These are phyloP conservation scores for Paedocypris sp. DNA, from an alignment of 2,113 vertebrate genomes.

Conservation along the genomic window DNA sequence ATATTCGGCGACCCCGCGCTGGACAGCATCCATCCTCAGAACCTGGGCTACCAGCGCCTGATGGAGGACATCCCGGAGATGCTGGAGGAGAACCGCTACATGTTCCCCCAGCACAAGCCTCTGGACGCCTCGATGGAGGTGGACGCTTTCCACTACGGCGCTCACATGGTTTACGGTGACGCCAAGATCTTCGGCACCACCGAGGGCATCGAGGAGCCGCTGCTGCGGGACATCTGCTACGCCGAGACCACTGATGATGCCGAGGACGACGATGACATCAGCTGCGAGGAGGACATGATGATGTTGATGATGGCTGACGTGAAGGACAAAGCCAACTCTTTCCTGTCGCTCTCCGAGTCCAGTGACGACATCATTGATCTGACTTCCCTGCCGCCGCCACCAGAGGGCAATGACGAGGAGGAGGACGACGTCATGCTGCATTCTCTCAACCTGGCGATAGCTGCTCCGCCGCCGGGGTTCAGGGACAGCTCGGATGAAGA, in stretches of 20 bases:
- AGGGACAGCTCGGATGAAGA: slow-evolving; percentile 97
- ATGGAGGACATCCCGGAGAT: slow-evolving; percentile 84
- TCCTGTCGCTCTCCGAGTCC: slow-evolving; percentile 86
- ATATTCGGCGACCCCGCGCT: slow-evolving; percentile 88
- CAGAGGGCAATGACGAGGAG: slow-evolving; percentile 84
- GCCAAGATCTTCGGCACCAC: slow-evolving; percentile 80
- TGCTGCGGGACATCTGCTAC: slow-evolving; percentile 92
- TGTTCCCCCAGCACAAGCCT: slow-evolving; percentile 76
- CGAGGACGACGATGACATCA: slow-evolving; percentile 92
- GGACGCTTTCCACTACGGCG: slow-evolving; percentile 75
- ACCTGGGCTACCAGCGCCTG: slow-evolving; percentile 86
- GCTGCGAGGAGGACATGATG: slow-evolving; percentile 89
- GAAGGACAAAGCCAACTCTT: slow-evolving; percentile 62
- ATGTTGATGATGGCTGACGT: slow-evolving; percentile 72
- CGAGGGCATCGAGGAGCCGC: slow-evolving; percentile 85
- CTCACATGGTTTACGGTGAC: slow-evolving; percentile 68
- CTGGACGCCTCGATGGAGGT: slow-evolving; percentile 74
- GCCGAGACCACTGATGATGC: slow-evolving; percentile 89
- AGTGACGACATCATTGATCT: slow-evolving; percentile 97
- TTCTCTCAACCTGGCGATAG: slow-evolving; percentile 93
- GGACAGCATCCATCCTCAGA: slow-evolving; percentile 76
- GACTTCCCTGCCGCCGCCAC: slow-evolving; percentile 94
- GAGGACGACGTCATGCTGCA: slow-evolving; percentile 86
- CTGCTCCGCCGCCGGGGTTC: slow-evolving; percentile 93
- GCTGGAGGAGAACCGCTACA: slow-evolving; percentile 69